Evolutionary conservation across 2,888 invertebrate species (phyloP), one percentile per base, ranked within the genome.

Genomic region (Cerastis rubricosa): DNA sequence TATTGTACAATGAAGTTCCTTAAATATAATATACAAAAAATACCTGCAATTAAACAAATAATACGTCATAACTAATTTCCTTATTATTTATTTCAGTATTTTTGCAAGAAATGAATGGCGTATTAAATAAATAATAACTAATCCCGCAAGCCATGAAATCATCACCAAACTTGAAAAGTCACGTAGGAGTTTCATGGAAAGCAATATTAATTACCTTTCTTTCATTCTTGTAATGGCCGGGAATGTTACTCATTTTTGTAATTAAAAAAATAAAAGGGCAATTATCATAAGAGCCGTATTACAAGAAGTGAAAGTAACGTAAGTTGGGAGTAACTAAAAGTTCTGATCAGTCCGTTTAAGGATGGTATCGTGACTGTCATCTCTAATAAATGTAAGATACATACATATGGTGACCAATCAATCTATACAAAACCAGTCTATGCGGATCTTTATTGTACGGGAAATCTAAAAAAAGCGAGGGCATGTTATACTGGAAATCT

Each of bases 331-430:
- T 57, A 57, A 45, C 11, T 47, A 64, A n/a, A 76, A 81, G 68
- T 73, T 76, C 66, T 65, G 63, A 72, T 77, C 35, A 19, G 51
- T 74, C 45, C 59, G 64, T 74, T 75, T 80, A 76, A 22, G 25
- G 51, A 72, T 57, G 25, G 25, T 43, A 76, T 74, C 74, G 75
- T 74, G 67, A 73, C 54, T n/a, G 47, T 72, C 67, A 75, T 76
- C 57, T 45, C 22, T 63, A 76, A 76, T n/a, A 3, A 25, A 35
- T 22, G 14, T 19, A 29, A 11, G 43, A 35, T 35, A 35, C 35
- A 35, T 35, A 35, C 35, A 35, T 35, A 35, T 3, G 35, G 35
- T 3, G 35, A 35, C 35, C 35, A 35, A 35, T 35, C 35, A 35
- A 35, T 2, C 35, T 35, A 35, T 35, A 3, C 35, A 35, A 35